Evolutionary conservation across 2,888 invertebrate species (phyloP).

Genomic region (Microplitis deprimator): DNA sequence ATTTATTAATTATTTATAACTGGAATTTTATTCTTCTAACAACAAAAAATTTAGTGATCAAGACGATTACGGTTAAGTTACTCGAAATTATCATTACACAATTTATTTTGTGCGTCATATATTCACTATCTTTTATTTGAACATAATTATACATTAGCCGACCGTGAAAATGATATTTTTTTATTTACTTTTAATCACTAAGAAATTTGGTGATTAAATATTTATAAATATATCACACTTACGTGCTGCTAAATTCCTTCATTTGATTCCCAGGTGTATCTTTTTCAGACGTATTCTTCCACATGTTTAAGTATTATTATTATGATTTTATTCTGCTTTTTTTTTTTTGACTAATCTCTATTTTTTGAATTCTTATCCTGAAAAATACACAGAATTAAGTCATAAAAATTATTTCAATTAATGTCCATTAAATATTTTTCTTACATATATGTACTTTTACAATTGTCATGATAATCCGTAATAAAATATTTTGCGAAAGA

Average conservation of each 20-base stretch:
- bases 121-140: neutral
- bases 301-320: constrained; percentile 45
- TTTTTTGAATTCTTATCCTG: neutral
- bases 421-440: neutral
- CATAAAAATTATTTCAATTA: constrained; percentile 14
- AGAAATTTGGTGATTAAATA: neutral
- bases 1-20: too few species aligned
- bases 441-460: neutral
- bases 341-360: constrained; percentile 8
- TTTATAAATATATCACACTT: constrained; percentile 42
- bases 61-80: neutral
- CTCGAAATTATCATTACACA: neutral
- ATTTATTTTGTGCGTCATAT: neutral
- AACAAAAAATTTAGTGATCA: neutral
- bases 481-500: constrained; percentile 7
- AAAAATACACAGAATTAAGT: neutral
- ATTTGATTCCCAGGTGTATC: constrained; percentile 56
- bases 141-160: neutral
- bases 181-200: neutral
- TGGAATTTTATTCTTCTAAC: too few species aligned
- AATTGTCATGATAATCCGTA: too few species aligned
- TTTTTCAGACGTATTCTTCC: constrained; percentile 51
- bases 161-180: neutral
- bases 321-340: constrained; percentile 15
- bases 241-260: constrained; percentile 67